phyloP scores from a whole-genome alignment of 92 coral and sea anemone genomes.

The Parazoanthus darwini region DNA sequence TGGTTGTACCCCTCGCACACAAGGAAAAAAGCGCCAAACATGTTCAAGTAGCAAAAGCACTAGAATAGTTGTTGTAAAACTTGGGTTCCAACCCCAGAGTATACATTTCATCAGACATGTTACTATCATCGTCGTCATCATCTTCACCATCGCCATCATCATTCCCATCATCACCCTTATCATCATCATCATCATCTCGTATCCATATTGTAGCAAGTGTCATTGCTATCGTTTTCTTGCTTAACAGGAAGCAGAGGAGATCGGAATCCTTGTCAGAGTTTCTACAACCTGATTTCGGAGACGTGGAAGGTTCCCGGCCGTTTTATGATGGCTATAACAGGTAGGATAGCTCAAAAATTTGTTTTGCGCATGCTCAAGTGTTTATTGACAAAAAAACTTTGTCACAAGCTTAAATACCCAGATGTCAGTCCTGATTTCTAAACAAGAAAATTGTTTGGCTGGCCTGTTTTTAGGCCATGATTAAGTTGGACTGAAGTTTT shows the following conservation, averaged over 20 bases:
- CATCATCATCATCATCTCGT: too few relatives aligned
- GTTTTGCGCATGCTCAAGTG: background rate
- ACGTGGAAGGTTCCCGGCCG: constrained; percentile 78
- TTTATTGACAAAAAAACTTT: background rate
- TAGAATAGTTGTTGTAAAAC: too few relatives aligned
- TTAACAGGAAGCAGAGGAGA: constrained; percentile 77
- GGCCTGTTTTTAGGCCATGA: too few relatives aligned
- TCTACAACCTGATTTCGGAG: constrained; percentile 91
- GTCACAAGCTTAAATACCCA: background rate
- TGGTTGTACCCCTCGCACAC: too few relatives aligned
- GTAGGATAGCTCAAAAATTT: constrained; percentile 30
- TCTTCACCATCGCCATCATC: background rate
- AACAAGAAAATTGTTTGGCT: too few relatives aligned
- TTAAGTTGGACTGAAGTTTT: too few relatives aligned
- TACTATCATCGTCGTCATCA: background rate
- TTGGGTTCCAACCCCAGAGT: background rate
- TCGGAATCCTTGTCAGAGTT: constrained; percentile 90
- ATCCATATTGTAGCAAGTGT: too few relatives aligned
- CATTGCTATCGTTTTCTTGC: background rate
- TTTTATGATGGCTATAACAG: constrained; percentile 88
- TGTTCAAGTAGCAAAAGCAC: too few relatives aligned
- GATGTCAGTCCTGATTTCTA: background rate
- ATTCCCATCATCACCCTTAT: background rate
- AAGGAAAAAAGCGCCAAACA: too few relatives aligned
- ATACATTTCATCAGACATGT: too few relatives aligned